Evolutionary conservation across 2,888 invertebrate species (phyloP), one percentile per base, ranked within the genome.

Genomic region (Xestia sexstrigata): DNA sequence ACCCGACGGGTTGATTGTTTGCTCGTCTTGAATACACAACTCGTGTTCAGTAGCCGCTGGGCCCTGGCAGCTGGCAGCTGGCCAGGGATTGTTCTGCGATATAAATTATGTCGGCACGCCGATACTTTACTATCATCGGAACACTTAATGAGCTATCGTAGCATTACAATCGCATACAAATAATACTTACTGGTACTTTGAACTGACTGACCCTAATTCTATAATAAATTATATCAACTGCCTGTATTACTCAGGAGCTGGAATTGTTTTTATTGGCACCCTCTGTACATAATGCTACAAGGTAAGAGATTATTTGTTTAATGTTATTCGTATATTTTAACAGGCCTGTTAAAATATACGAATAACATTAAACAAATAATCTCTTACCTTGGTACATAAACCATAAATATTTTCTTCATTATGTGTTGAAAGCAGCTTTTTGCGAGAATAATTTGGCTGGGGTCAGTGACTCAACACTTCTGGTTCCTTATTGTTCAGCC

Each of bases 1-100:
- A 85, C 75, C 79, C 77, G 82, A 87, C 86, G 88, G 88, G 88
- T 85, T 89, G 89, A 88, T 90, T 91, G 92, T 92, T 92, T 91
- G 89, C 90, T 86, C 86, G 89, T 73, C 79, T 88, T 89, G 87
- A 87, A 89, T 90, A 90, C 82, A 84, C 82, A 87, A 85, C 74
- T 84, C 82, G 82, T 81, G 85, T 88, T 86, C 73, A 79, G 84
- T 83, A 86, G 86, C 74, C 74, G 79, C 89, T 93, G 60, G 60
- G 30, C 20, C 17, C 60, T 60, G 20, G 30, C 30, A n/a, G 58
- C 58, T 26, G 94, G 30, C 60, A n/a, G 58, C 58, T 58, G 94
- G 91, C 93, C 94, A 94, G 90, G 86, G 87, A 88, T 90, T 89
- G 89, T 91, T 90, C 89, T 86, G 81, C 82, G 79, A 85, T 87